Conservation (phyloP, 2,113 vertebrate species). For the Cheilinus undulatus region DNA sequence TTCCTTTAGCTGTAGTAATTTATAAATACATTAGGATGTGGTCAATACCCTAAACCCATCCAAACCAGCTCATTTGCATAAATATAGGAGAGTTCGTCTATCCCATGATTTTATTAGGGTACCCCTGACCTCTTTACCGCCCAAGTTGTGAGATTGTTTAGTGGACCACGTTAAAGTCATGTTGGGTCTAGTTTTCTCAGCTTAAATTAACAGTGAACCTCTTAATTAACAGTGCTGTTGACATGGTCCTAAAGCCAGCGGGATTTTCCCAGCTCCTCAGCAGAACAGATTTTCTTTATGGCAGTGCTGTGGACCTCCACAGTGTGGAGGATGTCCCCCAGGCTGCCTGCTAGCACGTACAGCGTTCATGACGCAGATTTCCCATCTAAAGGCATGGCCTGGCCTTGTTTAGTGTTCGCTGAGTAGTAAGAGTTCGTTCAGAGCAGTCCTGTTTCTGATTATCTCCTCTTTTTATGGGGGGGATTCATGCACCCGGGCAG, state of each 20-base stretch:
- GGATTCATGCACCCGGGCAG: conserved; percentile 59
- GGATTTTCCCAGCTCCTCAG: conserved; percentile 62
- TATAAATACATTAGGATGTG: neutral
- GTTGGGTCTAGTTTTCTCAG: conserved; percentile 39
- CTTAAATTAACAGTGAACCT: conserved; percentile 62
- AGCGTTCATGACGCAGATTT: conserved; percentile 70
- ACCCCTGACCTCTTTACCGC: conserved; percentile 39
- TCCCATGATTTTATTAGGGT: neutral
- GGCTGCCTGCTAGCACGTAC: conserved; percentile 62
- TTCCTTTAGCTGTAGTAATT: neutral
- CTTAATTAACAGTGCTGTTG: conserved; percentile 69
- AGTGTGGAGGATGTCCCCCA: conserved; percentile 70
- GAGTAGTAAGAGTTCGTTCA: conserved; percentile 63
- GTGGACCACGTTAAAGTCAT: conserved; percentile 47
- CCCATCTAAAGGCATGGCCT: conserved; percentile 68
- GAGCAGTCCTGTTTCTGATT: conserved; percentile 80
- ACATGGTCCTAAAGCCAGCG: conserved; percentile 76
- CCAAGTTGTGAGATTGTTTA: conserved; percentile 24
- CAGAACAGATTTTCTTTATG: conserved; percentile 69
- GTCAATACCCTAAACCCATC: neutral
- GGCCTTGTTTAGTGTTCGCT: conserved; percentile 67
- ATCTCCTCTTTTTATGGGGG: conserved; percentile 67
- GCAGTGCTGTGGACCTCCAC: conserved; percentile 63
- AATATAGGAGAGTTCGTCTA: neutral
- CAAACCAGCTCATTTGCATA: neutral